Base-by-base conservation (phyloP, 1,140 invertebrate species). In the Drosophila nigrodunni region DNA sequence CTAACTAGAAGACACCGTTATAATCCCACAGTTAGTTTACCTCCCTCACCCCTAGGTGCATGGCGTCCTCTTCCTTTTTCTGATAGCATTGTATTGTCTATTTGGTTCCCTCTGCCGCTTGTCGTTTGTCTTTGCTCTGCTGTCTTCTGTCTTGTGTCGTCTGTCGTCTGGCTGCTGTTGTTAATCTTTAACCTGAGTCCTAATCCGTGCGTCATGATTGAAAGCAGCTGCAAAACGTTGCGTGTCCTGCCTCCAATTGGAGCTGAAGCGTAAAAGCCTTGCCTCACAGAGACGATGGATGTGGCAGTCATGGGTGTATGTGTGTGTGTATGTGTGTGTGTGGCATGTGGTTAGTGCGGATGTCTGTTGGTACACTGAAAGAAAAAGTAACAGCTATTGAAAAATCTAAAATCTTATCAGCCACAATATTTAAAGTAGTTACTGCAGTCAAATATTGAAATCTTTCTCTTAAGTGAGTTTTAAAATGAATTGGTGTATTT, bases 181-280 rank as follows among this genome's bases (percentile, higher is more conserved):
- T 77, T 88, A 87, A 82, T 87, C 82, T 88, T 87, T 82, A 88
- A 82, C 82, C 79, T 77, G 79, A 71, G 79, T 82, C 66, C 82
- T 87, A 87, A 88, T 87, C 82, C 82, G 82, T 88, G 82, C 82
- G 82, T 87, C 82, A 87, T 87, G 83, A 87, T 87, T 87, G 79
- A 87, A 87, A 70, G 81, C 81, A 85, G 81, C 80, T 80, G 76
- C 81, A 85, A 64, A 81, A 59, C 74, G 62, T 67, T 81, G 82
- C 68, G 71, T 79, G 62, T 44, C 66, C 50, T 54, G 55, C 41
- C 71, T 70, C 37, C 57, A 64, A 65, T 57, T 54, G 18, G 11
- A 46, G 13, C 25, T n/a, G 10, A 30, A 43, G 39, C 61, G 11
- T 34, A 64, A 37, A 62, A n/a, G 41, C 46, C 39, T 30, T 34